Conservation (phyloP, 2,888 invertebrate species). For the Andrena chrysosceles region DNA sequence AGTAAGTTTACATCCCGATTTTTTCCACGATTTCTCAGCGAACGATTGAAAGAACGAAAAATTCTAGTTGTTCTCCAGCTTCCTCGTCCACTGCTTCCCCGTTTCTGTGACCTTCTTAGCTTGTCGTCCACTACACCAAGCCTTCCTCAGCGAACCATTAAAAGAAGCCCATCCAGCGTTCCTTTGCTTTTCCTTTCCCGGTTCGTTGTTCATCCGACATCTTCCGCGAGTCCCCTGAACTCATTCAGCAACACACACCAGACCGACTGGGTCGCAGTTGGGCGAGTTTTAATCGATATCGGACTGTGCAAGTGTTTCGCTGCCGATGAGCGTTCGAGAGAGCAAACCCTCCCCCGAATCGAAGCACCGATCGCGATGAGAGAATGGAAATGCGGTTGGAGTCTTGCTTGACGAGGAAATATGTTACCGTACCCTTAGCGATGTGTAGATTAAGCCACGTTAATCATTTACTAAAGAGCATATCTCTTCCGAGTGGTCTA, state of each 20-base stretch:
- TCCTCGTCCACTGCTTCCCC: neutral
- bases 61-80: neutral
- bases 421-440: constrained; percentile 50
- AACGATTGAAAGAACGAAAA: neutral
- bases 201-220: constrained; percentile 5
- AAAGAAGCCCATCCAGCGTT: neutral
- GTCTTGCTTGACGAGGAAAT: constrained; percentile 24
- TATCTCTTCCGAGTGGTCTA: constrained; percentile 59
- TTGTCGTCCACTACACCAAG: neutral
- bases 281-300: neutral
- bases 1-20: neutral
- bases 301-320: constrained; percentile 6
- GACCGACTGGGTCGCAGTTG: neutral
- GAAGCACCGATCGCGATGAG: constrained; percentile 21
- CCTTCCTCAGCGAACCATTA: neutral
- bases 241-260: neutral
- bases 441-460: constrained; percentile 66
- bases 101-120: neutral
- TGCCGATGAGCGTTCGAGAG: neutral
- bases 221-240: neutral
- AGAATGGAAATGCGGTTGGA: constrained; percentile 10
- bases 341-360: neutral
- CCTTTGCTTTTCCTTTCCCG: neutral
- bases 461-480: constrained; percentile 63
- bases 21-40: neutral